A percentile compares a stretch with the other conserved stretches of the same genome.
Conservation (phyloP, 2,888 invertebrate genomes). For the Sialis lutaria region DNA sequence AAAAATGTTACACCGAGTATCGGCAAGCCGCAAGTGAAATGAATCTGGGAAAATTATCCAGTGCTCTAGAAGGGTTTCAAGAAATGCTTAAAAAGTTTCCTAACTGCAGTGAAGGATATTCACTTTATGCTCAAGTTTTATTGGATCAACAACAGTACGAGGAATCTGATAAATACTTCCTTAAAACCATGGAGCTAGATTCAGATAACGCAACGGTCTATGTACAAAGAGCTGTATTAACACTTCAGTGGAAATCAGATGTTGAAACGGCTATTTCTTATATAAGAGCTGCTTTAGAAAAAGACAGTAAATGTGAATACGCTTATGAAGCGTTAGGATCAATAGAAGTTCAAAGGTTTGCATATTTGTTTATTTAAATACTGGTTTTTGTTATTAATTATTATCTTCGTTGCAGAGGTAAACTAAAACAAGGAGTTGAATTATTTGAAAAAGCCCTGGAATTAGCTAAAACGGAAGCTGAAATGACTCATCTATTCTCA, state of each 20-base stretch:
- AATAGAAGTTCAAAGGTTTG: conserved; percentile 80
- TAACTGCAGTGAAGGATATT: conserved; percentile 69
- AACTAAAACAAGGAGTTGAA: conserved; percentile 64
- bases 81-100: conserved; percentile 64
- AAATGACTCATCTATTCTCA: conserved; percentile 81
- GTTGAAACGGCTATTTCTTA: conserved; percentile 59
- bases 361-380: conserved; percentile 3
- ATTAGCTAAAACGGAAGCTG: conserved; percentile 69
- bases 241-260: conserved; percentile 72
- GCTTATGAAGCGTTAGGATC: conserved; percentile 91
- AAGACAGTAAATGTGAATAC: conserved; percentile 86
- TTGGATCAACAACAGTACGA: conserved; percentile 70
- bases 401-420: conserved; percentile 44
- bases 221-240: conserved; percentile 73
- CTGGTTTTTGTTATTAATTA: conserved; percentile 2
- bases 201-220: conserved; percentile 71
- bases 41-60: conserved; percentile 40
- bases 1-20: conserved; percentile 82
- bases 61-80: conserved; percentile 57
- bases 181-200: conserved; percentile 63
- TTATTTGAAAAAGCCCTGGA: conserved; percentile 79
- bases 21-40: conserved; percentile 44
- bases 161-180: conserved; percentile 67
- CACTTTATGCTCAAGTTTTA: conserved; percentile 78
- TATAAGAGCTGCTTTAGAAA: conserved; percentile 65